phyloP scores from a whole-genome alignment of 2,888 invertebrate genomes.

The Fragum sueziense region DNA sequence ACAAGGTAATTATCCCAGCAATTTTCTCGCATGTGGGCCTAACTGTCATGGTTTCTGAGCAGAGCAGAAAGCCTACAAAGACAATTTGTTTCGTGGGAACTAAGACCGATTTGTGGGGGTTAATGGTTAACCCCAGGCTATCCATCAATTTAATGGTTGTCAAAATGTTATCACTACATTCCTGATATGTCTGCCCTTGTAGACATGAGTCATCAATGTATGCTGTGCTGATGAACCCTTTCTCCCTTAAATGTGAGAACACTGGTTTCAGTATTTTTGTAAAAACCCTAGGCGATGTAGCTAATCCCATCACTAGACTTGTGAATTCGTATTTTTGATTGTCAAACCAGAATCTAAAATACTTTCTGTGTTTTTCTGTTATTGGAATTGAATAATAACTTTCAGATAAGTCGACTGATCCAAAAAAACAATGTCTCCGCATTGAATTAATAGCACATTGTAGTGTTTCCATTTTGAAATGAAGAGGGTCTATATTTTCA shows the following conservation, averaged over 20 bases:
- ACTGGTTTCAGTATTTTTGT: conserved; percentile 56
- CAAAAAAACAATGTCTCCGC: conserved; percentile 47
- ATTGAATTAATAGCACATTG: conserved; percentile 30
- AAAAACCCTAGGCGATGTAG: conserved; percentile 30
- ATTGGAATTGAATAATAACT: conserved; percentile 47
- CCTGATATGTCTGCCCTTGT: too few relatives aligned
- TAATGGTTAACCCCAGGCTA: conserved; percentile 48
- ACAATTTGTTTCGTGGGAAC: conserved; percentile 38
- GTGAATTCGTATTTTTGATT: too few relatives aligned
- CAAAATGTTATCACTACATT: too few relatives aligned
- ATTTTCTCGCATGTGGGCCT: too few relatives aligned
- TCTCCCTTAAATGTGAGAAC: too few relatives aligned
- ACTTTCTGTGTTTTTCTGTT: conserved; percentile 31
- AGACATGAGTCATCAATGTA: conserved; percentile 55
- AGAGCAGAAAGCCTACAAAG: conserved; percentile 44
- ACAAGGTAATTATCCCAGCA: too few relatives aligned
- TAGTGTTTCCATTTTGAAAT: conserved; percentile 57
- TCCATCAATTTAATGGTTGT: conserved; percentile 38
- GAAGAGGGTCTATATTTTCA: conserved; percentile 31
- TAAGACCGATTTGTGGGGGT: conserved; percentile 52
- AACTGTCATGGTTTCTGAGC: too few relatives aligned
- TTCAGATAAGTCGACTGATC: conserved; percentile 40
- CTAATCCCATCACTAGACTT: too few relatives aligned
- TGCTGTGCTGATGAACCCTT: too few relatives aligned
- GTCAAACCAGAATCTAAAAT: conserved; percentile 44